Evolutionary conservation across 2,113 vertebrate genomes (phyloP), one percentile per base, ranked within the genome.

Genomic region (Scolopax mira): DNA sequence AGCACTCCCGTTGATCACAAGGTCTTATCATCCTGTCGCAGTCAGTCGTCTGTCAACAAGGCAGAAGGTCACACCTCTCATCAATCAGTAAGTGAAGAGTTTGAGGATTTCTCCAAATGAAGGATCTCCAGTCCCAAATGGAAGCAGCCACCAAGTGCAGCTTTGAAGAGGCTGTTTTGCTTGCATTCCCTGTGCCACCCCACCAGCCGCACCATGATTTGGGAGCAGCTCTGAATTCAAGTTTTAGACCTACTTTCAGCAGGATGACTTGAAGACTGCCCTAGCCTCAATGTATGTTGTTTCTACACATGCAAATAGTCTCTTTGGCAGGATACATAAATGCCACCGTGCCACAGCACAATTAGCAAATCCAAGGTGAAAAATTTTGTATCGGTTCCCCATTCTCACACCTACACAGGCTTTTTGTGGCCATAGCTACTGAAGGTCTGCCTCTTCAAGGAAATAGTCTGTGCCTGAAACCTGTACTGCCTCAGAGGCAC

Each of bases 331-430:
- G 72, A 64, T 28, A 62, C 66, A 51, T 35, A 79, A 90, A 89
- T 46, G 90, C n/a, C 82, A 62, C 83, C 70, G 78, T 80, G 66
- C 86, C 84, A 70, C 58, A 91, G 79, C 65, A 71, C 72, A 74
- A 86, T 81, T 93, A 83, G 82, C 42, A 92, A 62, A 83, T 57
- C 69, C 6, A 19, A 84, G 82, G 72, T 69, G 65, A 84, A 90
- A 80, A 72, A 25, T 10, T n/a, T 70, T 62, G 48, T 80, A 83
- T 90, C 4, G 33, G 51, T 75, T 88, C 57, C 37, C 33, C 0
- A 9, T 65, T 94, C 89, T 88, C 94, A 97, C 96, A 88, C 90
- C 94, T 87, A 95, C 91, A 79, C 84, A 88, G 41, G 52, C 6
- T 64, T 71, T 84, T 81, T 79, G 77, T 58, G 89, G 87, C 78